phyloP scores from a whole-genome alignment of 1,140 invertebrate species.

The Ditylenchus dipsaci region DNA sequence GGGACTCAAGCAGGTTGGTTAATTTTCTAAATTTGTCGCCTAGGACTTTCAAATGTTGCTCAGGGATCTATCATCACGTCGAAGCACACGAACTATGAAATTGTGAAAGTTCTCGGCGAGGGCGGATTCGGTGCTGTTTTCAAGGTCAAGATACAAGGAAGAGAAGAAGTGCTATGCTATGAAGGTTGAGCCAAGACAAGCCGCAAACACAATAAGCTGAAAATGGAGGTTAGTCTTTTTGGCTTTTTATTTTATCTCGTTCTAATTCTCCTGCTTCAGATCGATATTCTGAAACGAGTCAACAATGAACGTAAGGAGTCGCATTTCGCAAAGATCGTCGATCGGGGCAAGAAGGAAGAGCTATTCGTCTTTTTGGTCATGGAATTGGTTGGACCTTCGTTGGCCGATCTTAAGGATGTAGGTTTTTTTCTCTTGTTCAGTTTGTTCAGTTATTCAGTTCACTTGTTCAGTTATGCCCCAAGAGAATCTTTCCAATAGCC shows the following conservation, averaged over 20 bases:
- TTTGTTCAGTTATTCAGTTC: background rate
- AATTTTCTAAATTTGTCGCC: background rate
- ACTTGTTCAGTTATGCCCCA: background rate
- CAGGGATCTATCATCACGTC: background rate
- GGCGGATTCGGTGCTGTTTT: constrained; percentile 41
- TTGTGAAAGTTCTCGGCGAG: constrained; percentile 37
- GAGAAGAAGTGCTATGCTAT: background rate
- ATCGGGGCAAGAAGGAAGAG: constrained; percentile 13
- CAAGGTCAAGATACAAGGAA: constrained; percentile 35
- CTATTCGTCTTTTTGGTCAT: constrained; percentile 24
- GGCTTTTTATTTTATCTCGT: background rate
- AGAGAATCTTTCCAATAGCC: background rate
- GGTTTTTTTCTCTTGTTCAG: background rate
- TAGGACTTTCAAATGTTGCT: background rate
- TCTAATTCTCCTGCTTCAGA: constrained; percentile 10
- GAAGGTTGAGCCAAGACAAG: constrained; percentile 4
- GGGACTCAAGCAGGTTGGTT: background rate
- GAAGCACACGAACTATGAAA: background rate
- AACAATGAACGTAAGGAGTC: background rate
- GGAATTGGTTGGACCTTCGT: constrained; percentile 12
- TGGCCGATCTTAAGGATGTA: constrained; percentile 22
- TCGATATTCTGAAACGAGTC: background rate
- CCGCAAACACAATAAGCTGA: constrained; percentile 10
- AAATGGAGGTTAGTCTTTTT: constrained; percentile 4
- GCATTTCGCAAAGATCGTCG: constrained; percentile 28